phyloP scores from a whole-genome alignment of 2,888 invertebrate genomes.

The Argynnis bischoffii region DNA sequence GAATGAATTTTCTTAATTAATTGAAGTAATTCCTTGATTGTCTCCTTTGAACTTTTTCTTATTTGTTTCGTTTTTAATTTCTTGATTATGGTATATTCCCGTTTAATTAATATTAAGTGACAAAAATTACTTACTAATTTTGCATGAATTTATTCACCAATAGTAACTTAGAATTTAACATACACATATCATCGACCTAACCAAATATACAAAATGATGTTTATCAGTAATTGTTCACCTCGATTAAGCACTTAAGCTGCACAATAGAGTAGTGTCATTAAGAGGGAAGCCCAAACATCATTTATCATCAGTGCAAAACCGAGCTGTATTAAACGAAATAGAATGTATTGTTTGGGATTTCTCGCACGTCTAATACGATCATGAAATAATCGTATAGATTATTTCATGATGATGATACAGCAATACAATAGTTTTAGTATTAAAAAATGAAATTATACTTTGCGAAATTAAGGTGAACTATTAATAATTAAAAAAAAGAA shows the following conservation, averaged over 20 bases:
- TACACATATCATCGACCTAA: not conserved
- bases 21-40: too few species aligned
- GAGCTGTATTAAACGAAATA: slow-evolving; percentile 25
- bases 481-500: too few species aligned
- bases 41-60: too few species aligned
- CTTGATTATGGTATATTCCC: too few species aligned
- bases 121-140: too few species aligned
- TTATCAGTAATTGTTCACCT: slow-evolving; percentile 19
- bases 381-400: not conserved
- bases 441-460: too few species aligned
- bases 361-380: slow-evolving; percentile 5
- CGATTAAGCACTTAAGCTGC: slow-evolving; percentile 21
- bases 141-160: too few species aligned
- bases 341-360: slow-evolving; percentile 26
- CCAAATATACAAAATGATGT: not conserved
- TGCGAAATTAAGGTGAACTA: too few species aligned
- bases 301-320: slow-evolving; percentile 28
- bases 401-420: too few species aligned
- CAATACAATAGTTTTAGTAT: not conserved
- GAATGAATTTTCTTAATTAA: too few species aligned
- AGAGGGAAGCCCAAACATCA: slow-evolving; percentile 19
- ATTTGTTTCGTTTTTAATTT: too few species aligned
- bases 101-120: too few species aligned
- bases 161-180: not conserved
- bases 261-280: slow-evolving; percentile 27